Evolutionary conservation across 1,140 invertebrate genomes (phyloP), one percentile per base, ranked within the genome.

Genomic region (Dinoponera quadriceps): DNA sequence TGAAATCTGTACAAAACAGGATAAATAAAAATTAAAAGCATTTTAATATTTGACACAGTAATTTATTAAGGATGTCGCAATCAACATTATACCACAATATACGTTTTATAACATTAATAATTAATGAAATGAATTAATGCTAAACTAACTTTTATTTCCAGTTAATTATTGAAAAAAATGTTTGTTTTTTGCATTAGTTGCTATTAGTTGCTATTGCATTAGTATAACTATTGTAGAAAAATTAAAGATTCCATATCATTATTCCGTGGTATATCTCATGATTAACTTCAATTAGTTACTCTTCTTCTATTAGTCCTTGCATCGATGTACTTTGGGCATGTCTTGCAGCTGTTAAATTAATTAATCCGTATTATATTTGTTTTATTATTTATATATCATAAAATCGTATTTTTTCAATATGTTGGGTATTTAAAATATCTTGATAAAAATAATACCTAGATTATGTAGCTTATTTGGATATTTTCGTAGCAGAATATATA

Each of bases 361-460:
- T 75, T 62, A 74, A 20, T n/a, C n/a, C 4, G 13, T 55, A 20
- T 55, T 44, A 55, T 55, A 38, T 54, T 22, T 33, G 14, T 20
- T 44, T 51, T 14, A 38, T 51, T 0, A 51, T 7, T n/a, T 14
- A 7, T 33, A 13, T 54, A 16, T 44, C 0, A 38, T 25, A 59
- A 25, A 16, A 14, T 63, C 4, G 48, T 22, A 14, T 63, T 51
- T 65, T 1, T 65, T 22, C 16, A 44, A 44, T 5, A 44, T 44
- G 0, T 9, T 9, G 38, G 3, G 38, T n/a, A n/a, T n/a, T n/a
- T n/a, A n/a, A n/a, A n/a, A n/a, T n/a, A n/a, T n/a, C n/a, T n/a
- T n/a, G n/a, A n/a, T n/a, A n/a, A 44, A 44, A 44, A 44, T 33
- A 44, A 80, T 80, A 81, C 77, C 77, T 81, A 49, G 9, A 33